Base-by-base conservation (phyloP, 23 tunicate species). In the Trididemnum miniatum region DNA sequence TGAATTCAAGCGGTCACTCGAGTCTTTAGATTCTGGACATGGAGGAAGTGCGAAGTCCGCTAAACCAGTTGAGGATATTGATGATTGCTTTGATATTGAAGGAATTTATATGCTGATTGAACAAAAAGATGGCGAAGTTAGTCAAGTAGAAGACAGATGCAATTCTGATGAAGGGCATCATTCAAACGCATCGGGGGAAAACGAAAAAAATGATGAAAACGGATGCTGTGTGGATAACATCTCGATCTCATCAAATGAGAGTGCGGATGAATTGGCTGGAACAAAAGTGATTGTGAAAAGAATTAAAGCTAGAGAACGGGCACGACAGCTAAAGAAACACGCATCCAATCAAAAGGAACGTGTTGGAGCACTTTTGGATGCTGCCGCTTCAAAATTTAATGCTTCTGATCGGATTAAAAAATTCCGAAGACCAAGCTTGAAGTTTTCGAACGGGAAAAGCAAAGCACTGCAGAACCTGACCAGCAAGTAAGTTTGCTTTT, bases 351-450 rank as follows among this genome's bases (percentile, higher is more conserved):
- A 65, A 25, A 63, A 27, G 31, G 84, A 80, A 64, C 29, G 54
- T 20, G 74, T 80, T 15, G 74, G 74, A 1, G 84, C 84, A 2
- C 27, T 80, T 20, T 51, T 80, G 22, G 84, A 65, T 36, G 84
- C 74, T 2, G 84, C 84, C 20, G 84, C 84, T 7, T 24, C 33
- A 5, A n/a, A n/a, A n/a, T n/a, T n/a, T n/a, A 80, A 80, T 35
- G 84, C 84, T 20, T 37, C 73, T 5, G 74, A 35, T 35, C n/a
- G 59, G 74, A 27, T 80, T 35, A 63, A 65, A 64, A 80, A 36
- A 20, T 23, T 80, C 1, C 59, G 74, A 23, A n/a, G 57, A 35
- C 73, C 62, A 64, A 80, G 84, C 57, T 35, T 80, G 74, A 63
- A 64, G 20, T 64, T 80, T 31, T 12, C 52, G 1, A 22, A 57